Evolutionary conservation across 2,797 vertebrate species (phyloP), one percentile per base, ranked within the genome.

Genomic region (Lateolabrax maculatus): DNA sequence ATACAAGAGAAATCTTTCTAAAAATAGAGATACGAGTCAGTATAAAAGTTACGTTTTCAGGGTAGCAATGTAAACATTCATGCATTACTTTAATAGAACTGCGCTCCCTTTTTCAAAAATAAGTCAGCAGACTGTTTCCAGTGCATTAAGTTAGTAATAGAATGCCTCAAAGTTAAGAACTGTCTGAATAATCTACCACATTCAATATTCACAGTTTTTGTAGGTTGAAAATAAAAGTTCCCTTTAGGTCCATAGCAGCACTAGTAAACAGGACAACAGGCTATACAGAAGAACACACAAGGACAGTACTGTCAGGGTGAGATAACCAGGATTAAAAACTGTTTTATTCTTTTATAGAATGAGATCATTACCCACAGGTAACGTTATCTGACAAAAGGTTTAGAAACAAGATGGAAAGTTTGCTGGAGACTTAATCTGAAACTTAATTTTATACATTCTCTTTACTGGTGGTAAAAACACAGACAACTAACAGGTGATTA

Each of bases 1-100:
- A 86, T 46, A 79, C 71, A 80, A 80, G 31, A 89, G 52, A 84
- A 91, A 89, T 84, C 69, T 82, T 81, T 77, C 79, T 84, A 94
- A 91, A 89, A 87, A 86, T 77, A 71, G 49, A 83, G 77, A 89
- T 79, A 81, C 61, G 67, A 68, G 72, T 87, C 71, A 87, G 80
- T 80, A 90, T 31, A 91, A 93, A 84, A 72, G 80, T 87, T 89
- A 83, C 72, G 64, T 77, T 83, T 84, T 81, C 65, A 87, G 75
- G 77, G 89, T 89, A 89, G 80, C 82, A 90, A 92, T 93, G 93
- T 95, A 94, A 95, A 96, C 94, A 91, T 91, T 91, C 80, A 90
- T 73, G 75, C 83, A 77, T 84, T 74, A 84, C 85, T 84, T 87
- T 84, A 79, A 89, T 85, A 90, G 76, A 87, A 81, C 67, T 80